A percentile compares a stretch with the other conserved stretches of the same genome.
phyloP scores from a whole-genome alignment of 2,888 invertebrate genomes.

The Megalurothrips usitatus region DNA sequence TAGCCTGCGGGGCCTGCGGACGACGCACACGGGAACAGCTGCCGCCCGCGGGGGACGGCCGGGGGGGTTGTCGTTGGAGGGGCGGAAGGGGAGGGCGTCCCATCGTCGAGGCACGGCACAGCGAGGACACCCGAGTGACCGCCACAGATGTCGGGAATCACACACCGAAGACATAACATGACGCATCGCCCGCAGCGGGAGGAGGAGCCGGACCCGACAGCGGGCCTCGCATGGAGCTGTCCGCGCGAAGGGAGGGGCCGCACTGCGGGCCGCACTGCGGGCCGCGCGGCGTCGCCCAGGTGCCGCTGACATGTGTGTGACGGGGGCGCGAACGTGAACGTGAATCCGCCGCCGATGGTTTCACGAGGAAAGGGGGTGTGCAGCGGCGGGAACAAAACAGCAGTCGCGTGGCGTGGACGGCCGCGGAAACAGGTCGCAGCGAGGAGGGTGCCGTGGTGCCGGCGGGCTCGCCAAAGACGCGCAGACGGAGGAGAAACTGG shows the following conservation, averaged over 20 bases:
- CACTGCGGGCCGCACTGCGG: too few relatives aligned
- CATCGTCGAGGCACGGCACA: background rate
- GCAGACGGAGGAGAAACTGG: background rate
- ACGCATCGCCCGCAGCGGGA: background rate
- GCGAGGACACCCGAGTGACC: background rate
- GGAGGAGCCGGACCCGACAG: background rate
- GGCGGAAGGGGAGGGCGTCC: background rate
- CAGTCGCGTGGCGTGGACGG: background rate
- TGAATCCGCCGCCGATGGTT: too few relatives aligned
- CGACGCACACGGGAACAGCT: background rate
- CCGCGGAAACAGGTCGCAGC: background rate
- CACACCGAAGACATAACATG: slow-evolving; percentile 2
- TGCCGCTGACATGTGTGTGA: too few relatives aligned
- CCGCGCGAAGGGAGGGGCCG: too few relatives aligned
- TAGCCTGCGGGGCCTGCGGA: background rate
- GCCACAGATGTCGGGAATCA: background rate
- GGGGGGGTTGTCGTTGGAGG: background rate
- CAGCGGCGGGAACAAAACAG: too few relatives aligned
- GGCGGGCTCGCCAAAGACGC: background rate
- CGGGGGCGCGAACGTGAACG: too few relatives aligned
- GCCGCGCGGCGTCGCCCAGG: too few relatives aligned
- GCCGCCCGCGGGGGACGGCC: background rate
- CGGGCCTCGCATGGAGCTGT: background rate
- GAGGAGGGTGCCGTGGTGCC: too few relatives aligned
- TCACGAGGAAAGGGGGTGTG: too few relatives aligned